phyloP scores from a whole-genome alignment of 2,113 vertebrate species.

The Muscicapa adusta region DNA sequence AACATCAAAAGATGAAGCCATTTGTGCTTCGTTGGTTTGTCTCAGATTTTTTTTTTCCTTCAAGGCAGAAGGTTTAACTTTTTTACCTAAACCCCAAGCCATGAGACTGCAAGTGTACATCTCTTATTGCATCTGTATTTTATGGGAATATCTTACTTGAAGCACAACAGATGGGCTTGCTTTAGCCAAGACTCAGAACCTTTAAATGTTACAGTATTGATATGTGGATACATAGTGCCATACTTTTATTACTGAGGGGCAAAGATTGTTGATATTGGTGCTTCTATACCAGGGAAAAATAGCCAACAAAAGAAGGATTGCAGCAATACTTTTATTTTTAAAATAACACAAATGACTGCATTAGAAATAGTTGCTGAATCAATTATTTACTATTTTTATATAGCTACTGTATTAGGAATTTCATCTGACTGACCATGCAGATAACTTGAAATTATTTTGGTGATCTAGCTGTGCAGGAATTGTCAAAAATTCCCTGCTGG shows the following conservation, averaged over 20 bases:
- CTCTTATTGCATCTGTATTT: constrained; percentile 60
- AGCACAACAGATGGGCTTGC: constrained; percentile 51
- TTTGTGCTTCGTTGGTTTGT: constrained; percentile 51
- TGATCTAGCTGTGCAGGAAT: background rate
- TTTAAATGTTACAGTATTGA: background rate
- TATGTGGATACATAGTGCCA: background rate
- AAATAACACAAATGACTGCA: background rate
- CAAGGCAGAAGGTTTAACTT: constrained; percentile 59
- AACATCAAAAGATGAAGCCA: constrained; percentile 70
- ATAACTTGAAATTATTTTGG: background rate
- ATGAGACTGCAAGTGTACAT: constrained; percentile 43
- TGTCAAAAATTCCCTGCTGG: background rate
- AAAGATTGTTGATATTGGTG: background rate
- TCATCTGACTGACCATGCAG: background rate
- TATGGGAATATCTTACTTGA: constrained; percentile 50
- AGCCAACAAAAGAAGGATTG: background rate
- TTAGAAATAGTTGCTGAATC: background rate
- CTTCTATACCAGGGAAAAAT: background rate
- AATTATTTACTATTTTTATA: background rate
- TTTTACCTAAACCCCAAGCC: constrained; percentile 45
- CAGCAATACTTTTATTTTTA: background rate
- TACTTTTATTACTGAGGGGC: background rate
- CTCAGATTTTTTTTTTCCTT: constrained; percentile 54
- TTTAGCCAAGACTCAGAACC: constrained; percentile 21
- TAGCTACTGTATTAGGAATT: background rate